Evolutionary conservation across 2,113 vertebrate species (phyloP).

Genomic region (Procavia capensis): DNA sequence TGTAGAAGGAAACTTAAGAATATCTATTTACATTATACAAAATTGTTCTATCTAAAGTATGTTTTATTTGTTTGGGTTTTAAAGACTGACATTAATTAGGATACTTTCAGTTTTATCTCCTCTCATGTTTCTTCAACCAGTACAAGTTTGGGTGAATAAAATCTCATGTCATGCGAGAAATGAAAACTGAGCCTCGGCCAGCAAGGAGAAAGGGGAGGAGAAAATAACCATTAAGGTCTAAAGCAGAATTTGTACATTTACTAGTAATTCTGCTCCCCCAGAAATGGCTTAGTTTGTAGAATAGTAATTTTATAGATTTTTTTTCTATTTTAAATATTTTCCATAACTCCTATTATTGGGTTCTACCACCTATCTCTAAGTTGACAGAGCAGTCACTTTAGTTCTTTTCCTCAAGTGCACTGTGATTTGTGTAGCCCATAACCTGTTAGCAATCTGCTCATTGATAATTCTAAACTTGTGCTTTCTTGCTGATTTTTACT

Average conservation of each 20-base stretch:
- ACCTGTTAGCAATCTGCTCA: neutral
- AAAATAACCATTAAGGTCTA: fast-evolving
- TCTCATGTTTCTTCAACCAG: neutral
- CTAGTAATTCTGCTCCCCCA: neutral
- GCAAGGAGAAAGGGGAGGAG: neutral
- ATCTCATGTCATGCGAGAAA: neutral
- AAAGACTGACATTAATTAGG: fast-evolving
- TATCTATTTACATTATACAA: no score
- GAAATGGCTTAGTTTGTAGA: neutral
- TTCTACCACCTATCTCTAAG: neutral
- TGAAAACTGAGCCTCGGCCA: neutral
- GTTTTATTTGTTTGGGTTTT: neutral
- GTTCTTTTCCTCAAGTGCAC: neutral
- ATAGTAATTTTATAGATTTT: neutral
- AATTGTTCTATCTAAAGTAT: neutral
- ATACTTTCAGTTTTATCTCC: neutral
- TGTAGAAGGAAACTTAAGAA: neutral
- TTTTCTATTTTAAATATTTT: neutral
- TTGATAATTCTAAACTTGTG: neutral
- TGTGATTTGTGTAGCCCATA: neutral
- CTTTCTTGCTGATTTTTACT: neutral
- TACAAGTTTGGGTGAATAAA: neutral
- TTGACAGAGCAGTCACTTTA: neutral
- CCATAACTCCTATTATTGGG: neutral
- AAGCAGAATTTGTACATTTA: neutral